Evolutionary conservation across 2,888 invertebrate species (phyloP), one percentile per base, ranked within the genome.

Genomic region (Odontocerum albicorne): DNA sequence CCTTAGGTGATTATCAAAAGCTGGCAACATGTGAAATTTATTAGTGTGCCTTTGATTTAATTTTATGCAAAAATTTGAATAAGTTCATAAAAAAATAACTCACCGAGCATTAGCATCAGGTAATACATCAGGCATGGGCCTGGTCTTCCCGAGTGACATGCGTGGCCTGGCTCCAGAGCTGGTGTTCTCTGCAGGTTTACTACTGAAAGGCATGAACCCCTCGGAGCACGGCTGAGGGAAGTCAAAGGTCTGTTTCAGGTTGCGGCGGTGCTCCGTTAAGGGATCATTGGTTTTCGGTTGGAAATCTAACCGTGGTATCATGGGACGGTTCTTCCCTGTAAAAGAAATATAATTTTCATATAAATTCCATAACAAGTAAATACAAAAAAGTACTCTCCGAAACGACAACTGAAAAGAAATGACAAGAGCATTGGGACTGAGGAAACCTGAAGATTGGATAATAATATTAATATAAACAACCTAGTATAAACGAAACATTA

Each of bases 191-290:
- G 49, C 47, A 4, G 55, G 40, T 22, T 47, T 50, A 36, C 38
- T 27, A 47, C 72, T 66, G 65, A 77, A 77, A n/a, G 80, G 82
- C 65, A 78, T 72, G 65, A 79, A 75, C 36, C 77, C 79, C 56
- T 77, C 79, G 59, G 67, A 68, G 58, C 67, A 67, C 40, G 70
- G 68, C 65, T 70, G 70, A 27, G 68, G 65, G 62, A 68, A 67
- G 43, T 21, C 40, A 3, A 84, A 71, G 65, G 79, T 82, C 50
- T 84, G 72, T 64, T 83, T 83, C 64, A 84, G 70, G 60, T 79
- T 77, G 67, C 82, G 80, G 63, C 83, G 75, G 66, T 80, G 81
- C 64, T 84, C 83, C 63, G 65, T 67, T 66, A 74, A 61, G 57
- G 65, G 61, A 60, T 66, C 67, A 66, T 77, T 70, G 21, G 58